Evolutionary conservation across 2,113 vertebrate genomes (phyloP).

Genomic region (Trichechus manatus): DNA sequence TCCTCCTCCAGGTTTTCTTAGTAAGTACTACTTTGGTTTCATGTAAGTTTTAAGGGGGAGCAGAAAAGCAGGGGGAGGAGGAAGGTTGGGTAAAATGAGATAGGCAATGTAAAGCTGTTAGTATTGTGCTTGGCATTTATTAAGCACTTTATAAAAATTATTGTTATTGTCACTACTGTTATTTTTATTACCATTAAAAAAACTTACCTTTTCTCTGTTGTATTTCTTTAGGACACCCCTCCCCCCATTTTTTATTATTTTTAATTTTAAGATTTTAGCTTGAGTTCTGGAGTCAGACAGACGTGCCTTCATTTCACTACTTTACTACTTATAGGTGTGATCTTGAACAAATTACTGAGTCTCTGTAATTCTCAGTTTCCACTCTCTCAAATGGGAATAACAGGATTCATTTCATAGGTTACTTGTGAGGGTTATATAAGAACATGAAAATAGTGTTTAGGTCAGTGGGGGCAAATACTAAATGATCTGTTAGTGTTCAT

Average conservation of each 20-base stretch:
- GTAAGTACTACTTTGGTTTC: not conserved
- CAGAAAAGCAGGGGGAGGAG: not conserved
- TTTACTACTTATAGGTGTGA: not conserved
- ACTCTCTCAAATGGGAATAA: not conserved
- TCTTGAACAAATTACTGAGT: not conserved
- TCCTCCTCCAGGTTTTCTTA: not conserved
- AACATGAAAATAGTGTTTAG: not conserved
- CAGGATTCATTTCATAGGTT: not conserved
- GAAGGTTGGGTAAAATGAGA: not conserved
- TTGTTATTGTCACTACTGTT: not conserved
- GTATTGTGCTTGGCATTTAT: not conserved
- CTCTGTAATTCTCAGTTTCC: not conserved
- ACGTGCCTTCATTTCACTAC: not conserved
- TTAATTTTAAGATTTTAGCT: not conserved
- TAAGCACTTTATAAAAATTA: slow-evolving; percentile 27
- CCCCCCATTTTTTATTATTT: not conserved
- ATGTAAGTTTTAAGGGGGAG: not conserved
- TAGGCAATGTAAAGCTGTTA: not conserved
- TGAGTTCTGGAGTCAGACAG: not conserved
- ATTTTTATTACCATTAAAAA: slow-evolving; percentile 21
- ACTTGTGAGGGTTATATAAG: not conserved
- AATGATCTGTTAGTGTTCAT: not conserved
- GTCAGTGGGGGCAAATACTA: not conserved
- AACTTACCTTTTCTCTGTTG: not conserved
- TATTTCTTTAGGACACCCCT: not conserved